A percentile compares a stretch with the other conserved stretches of the same genome.
These are phyloP conservation scores for Labroides dimidiatus DNA, from an alignment of 2,797 vertebrate genomes.

Conservation along the genomic window DNA sequence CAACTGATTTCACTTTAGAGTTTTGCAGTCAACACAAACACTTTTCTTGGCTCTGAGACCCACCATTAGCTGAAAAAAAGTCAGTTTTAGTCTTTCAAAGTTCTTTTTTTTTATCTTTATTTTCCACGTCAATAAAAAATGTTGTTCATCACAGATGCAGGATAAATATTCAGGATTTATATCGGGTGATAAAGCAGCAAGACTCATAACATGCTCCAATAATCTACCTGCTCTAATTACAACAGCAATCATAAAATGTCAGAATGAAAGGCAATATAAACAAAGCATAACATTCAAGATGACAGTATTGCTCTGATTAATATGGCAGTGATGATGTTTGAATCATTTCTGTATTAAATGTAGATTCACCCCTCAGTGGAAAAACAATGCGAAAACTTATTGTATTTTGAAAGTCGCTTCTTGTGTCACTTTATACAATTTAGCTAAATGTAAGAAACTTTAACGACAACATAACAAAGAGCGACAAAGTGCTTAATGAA, in stretches of 20 bases:
- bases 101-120: slow-evolving; percentile 50
- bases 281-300: slow-evolving; percentile 79
- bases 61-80: neutral
- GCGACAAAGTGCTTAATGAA: slow-evolving; percentile 65
- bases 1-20: slow-evolving; percentile 10
- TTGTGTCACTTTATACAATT: slow-evolving; percentile 31
- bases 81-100: slow-evolving; percentile 37
- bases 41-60: slow-evolving; percentile 26
- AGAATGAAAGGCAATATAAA: slow-evolving; percentile 83
- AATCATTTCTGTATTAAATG: slow-evolving; percentile 69
- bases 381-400: slow-evolving; percentile 48
- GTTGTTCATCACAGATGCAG: slow-evolving; percentile 76
- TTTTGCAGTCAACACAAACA: slow-evolving; percentile 12
- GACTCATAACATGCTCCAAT: slow-evolving; percentile 85
- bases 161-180: slow-evolving; percentile 86
- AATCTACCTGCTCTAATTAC: slow-evolving; percentile 87
- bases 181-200: slow-evolving; percentile 82
- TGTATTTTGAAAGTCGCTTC: slow-evolving; percentile 45
- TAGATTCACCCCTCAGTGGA: slow-evolving; percentile 40
- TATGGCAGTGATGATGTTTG: slow-evolving; percentile 68
- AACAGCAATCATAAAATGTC: slow-evolving; percentile 84
- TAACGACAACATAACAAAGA: slow-evolving; percentile 56
- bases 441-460: slow-evolving; percentile 36
- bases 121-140: slow-evolving; percentile 78
- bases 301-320: slow-evolving; percentile 79